Conservation (phyloP, 2,888 invertebrate genomes). For the Lasioglossum calceatum region DNA sequence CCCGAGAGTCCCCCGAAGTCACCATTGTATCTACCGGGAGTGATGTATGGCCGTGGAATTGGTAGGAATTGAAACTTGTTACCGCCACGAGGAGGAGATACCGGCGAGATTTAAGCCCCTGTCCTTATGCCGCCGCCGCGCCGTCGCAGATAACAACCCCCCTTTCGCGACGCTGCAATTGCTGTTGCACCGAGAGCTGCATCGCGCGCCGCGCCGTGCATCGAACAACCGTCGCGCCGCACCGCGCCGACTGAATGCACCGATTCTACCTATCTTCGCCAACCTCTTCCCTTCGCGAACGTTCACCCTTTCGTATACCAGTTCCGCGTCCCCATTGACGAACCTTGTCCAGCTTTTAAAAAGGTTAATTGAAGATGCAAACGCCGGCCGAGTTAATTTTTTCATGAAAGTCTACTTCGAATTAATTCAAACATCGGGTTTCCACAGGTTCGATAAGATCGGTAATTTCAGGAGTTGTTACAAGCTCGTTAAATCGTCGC, state of each 20-base stretch:
- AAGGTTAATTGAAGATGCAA: no score
- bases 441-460: conserved; percentile 35
- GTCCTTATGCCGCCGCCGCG: conserved; percentile 72
- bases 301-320: background rate
- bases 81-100: conserved; percentile 79
- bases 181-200: conserved; percentile 37
- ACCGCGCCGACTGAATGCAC: background rate
- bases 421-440: conserved; percentile 37
- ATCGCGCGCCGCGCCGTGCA: background rate
- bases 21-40: conserved; percentile 82
- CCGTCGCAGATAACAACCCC: conserved; percentile 74
- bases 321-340: background rate
- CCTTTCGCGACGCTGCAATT: conserved; percentile 64
- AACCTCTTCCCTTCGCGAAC: background rate
- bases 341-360: background rate
- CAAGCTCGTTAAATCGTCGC: conserved; percentile 41
- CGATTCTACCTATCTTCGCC: background rate
- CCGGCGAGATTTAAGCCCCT: conserved; percentile 79
- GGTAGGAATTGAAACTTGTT: conserved; percentile 84
- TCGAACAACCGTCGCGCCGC: background rate
- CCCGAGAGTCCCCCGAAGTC: conserved; percentile 76
- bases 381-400: no score
- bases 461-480: conserved; percentile 29
- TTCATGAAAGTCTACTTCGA: background rate
- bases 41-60: conserved; percentile 83